Percentiles rank a stretch among this genome's conserved stretches.
phyloP scores from a whole-genome alignment of 2,113 vertebrate genomes.

The Pholis gunnellus region DNA sequence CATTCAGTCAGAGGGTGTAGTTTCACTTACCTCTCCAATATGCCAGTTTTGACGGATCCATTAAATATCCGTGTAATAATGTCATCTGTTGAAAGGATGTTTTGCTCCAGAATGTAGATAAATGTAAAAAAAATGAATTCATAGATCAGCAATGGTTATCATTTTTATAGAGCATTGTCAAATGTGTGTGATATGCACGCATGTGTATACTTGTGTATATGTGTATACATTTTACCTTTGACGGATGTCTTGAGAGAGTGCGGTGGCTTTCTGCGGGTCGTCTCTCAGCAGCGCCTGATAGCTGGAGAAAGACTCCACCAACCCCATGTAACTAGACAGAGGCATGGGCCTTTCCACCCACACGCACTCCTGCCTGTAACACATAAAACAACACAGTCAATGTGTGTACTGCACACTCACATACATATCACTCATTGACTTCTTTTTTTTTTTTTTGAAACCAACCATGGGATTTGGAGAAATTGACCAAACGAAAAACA shows the following conservation, averaged over 20 bases:
- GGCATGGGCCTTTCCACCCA: constrained; percentile 64
- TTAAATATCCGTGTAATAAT: neutral
- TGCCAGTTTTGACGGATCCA: neutral
- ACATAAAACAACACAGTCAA: neutral
- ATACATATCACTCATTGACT: no score
- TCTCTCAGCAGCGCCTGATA: constrained; percentile 82
- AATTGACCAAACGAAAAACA: neutral
- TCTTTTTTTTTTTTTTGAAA: neutral
- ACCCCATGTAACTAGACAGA: constrained; percentile 81
- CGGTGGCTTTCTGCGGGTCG: constrained; percentile 79
- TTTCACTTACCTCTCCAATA: neutral
- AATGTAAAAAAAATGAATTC: neutral
- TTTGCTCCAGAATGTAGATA: neutral
- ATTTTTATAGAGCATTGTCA: neutral
- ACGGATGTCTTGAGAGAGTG: constrained; percentile 78
- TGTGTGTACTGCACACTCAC: neutral
- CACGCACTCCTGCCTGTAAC: constrained; percentile 60
- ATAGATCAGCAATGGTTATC: neutral
- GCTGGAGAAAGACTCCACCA: constrained; percentile 83
- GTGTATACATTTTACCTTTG: constrained; percentile 78
- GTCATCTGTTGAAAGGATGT: neutral
- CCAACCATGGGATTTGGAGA: neutral
- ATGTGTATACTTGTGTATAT: neutral
- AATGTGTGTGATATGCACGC: no score
- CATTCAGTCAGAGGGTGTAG: neutral